phyloP scores from a whole-genome alignment of 2,888 invertebrate species.

The Trilocha varians region DNA sequence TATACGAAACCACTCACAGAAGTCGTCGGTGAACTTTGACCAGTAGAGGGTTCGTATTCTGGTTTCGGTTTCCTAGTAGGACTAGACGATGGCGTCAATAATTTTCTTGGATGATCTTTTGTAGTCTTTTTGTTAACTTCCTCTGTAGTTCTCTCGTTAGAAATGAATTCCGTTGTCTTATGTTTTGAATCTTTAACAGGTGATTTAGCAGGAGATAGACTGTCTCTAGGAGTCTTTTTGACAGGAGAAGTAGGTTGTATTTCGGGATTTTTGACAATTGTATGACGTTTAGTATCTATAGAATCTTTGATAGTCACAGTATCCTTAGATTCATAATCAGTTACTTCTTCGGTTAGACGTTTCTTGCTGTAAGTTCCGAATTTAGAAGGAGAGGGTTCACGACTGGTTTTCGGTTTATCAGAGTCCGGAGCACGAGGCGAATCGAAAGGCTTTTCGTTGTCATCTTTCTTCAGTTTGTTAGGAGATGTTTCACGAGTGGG shows the following conservation, averaged over 20 bases:
- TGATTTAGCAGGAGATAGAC: slow-evolving; percentile 35
- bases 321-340: slow-evolving; percentile 7
- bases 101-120: slow-evolving; percentile 47
- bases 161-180: slow-evolving; percentile 44
- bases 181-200: slow-evolving; percentile 32
- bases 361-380: slow-evolving; percentile 3
- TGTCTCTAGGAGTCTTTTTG: slow-evolving; percentile 29
- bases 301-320: slow-evolving; percentile 15
- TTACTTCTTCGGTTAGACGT: background rate
- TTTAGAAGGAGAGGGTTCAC: slow-evolving; percentile 6
- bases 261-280: slow-evolving; percentile 21
- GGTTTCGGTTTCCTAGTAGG: slow-evolving; percentile 57
- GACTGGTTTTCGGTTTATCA: background rate
- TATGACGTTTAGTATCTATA: slow-evolving; percentile 23
- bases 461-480: background rate
- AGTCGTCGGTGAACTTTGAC: slow-evolving; percentile 69
- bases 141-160: slow-evolving; percentile 39
- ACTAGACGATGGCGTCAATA: slow-evolving; percentile 65
- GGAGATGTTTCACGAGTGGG: slow-evolving; percentile 1
- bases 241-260: slow-evolving; percentile 18
- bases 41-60: slow-evolving; percentile 51
- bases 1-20: slow-evolving; percentile 71
- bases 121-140: slow-evolving; percentile 31
- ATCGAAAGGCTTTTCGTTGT: background rate
- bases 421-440: background rate